Evolutionary conservation across 2,113 vertebrate species (phyloP).

Genomic region (Poeciliopsis prolifica): DNA sequence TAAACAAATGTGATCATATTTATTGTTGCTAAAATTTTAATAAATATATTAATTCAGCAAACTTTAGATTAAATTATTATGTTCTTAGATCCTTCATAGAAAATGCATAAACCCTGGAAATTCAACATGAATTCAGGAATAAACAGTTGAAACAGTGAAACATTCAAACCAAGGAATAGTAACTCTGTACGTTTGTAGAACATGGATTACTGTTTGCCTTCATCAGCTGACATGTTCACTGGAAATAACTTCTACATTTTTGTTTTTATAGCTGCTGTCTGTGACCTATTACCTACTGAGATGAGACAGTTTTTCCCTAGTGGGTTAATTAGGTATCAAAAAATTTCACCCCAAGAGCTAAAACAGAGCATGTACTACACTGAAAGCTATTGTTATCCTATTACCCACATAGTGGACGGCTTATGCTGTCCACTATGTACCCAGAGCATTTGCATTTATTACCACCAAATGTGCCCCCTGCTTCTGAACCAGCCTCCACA

Average conservation of each 20-base stretch:
- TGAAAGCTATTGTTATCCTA: background rate
- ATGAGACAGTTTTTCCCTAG: background rate
- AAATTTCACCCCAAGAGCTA: background rate
- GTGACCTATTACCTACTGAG: constrained; percentile 23
- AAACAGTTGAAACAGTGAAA: too few relatives aligned
- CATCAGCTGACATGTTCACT: background rate
- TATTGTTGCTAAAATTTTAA: too few relatives aligned
- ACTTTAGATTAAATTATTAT: too few relatives aligned
- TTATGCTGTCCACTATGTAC: background rate
- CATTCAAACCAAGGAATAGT: background rate
- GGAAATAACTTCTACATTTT: background rate
- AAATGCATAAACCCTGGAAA: too few relatives aligned
- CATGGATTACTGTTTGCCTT: background rate
- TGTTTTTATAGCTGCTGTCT: background rate
- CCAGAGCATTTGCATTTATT: constrained; percentile 28
- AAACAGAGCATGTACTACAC: background rate
- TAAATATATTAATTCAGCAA: too few relatives aligned
- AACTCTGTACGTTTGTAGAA: background rate
- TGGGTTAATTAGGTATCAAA: background rate
- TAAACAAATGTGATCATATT: too few relatives aligned
- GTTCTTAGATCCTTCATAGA: too few relatives aligned
- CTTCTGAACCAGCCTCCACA: constrained; percentile 37
- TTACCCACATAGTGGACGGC: background rate
- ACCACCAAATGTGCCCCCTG: constrained; percentile 36
- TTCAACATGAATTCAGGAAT: too few relatives aligned